A percentile compares a stretch with the other conserved stretches of the same genome.
Evolutionary conservation across 1,140 invertebrate species (phyloP).

Genomic region (Mesaphorura yosii): DNA sequence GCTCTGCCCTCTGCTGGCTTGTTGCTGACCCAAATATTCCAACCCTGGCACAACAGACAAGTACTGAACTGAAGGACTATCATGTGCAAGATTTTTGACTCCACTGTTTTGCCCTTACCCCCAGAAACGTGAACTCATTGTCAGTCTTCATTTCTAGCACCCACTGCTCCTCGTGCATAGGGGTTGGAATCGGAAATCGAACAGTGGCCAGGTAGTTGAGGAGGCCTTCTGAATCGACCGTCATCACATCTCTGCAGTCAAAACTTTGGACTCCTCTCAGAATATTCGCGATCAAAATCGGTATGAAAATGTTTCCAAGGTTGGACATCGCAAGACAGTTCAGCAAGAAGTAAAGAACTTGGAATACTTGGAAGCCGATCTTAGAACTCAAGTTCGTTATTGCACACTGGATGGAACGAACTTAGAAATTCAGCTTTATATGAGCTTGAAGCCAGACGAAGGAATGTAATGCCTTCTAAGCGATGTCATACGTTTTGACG

Average conservation of each 20-base stretch:
- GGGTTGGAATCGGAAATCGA: not conserved
- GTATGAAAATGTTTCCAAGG: no score
- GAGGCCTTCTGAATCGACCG: not conserved
- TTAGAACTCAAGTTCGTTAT: no score
- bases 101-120: not conserved
- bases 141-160: not conserved
- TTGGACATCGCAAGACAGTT: no score
- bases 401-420: no score
- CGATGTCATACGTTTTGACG: no score
- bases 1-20: not conserved
- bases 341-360: no score
- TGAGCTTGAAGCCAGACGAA: no score
- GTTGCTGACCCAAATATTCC: not conserved
- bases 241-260: not conserved
- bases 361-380: no score
- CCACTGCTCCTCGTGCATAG: not conserved
- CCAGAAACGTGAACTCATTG: not conserved
- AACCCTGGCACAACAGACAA: not conserved
- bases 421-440: no score
- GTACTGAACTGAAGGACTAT: not conserved
- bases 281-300: no score
- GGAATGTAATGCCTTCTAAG: no score
- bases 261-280: no score
- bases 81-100: not conserved
- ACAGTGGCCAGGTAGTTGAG: slow-evolving; percentile 2